phyloP scores from a whole-genome alignment of 2,888 invertebrate species.

The Sesamia inferens region DNA sequence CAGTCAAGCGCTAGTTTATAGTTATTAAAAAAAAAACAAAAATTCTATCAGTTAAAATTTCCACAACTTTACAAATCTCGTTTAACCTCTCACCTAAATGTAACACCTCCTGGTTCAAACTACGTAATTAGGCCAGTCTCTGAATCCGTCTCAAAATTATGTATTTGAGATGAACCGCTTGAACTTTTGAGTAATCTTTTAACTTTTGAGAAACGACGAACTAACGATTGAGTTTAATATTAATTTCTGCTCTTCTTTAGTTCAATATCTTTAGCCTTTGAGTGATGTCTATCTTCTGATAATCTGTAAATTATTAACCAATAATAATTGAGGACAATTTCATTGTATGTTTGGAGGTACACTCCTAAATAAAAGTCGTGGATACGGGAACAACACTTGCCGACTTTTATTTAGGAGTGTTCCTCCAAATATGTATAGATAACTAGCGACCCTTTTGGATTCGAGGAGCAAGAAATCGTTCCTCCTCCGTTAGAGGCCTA shows the following conservation, averaged over 20 bases:
- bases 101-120: conserved; percentile 14
- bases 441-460: too few species aligned
- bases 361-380: too few species aligned
- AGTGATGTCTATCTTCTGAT: not conserved
- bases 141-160: conserved; percentile 40
- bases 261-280: conserved; percentile 13
- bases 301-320: not conserved
- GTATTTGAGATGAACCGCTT: conserved; percentile 34
- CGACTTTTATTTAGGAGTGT: too few species aligned
- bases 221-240: conserved; percentile 39
- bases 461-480: too few species aligned
- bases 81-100: conserved; percentile 11
- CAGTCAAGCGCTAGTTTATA: too few species aligned
- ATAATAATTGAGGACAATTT: not conserved
- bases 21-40: too few species aligned
- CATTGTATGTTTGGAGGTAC: too few species aligned
- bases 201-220: too few species aligned
- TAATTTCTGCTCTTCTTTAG: conserved; percentile 21
- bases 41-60: not conserved
- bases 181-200: conserved; percentile 50
- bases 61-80: not conserved
- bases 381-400: too few species aligned
- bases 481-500: too few species aligned
- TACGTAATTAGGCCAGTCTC: conserved; percentile 44
- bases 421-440: too few species aligned